These are phyloP conservation scores for Rhopalosiphum padi DNA, from an alignment of 1,140 invertebrate species.

Conservation along the genomic window DNA sequence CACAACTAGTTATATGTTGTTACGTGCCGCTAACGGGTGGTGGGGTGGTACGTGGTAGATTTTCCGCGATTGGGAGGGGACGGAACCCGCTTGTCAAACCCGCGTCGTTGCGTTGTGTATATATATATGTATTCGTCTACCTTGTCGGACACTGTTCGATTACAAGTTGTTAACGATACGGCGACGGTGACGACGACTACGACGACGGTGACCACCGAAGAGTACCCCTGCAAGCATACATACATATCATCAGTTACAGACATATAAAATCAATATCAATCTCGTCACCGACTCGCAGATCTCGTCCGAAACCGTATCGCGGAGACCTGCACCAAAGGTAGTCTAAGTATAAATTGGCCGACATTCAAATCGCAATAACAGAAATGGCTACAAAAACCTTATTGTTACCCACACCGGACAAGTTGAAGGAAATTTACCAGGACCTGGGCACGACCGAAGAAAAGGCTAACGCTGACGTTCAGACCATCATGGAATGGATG, in stretches of 20 bases:
- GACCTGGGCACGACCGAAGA: conserved; percentile 59
- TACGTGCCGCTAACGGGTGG: neutral
- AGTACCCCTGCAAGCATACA: neutral
- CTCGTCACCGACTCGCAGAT: neutral
- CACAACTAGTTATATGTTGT: neutral
- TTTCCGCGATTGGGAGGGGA: neutral
- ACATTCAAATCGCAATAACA: neutral
- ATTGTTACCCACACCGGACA: conserved; percentile 3
- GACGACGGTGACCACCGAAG: neutral
- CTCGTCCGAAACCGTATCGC: neutral
- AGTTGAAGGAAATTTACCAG: conserved; percentile 58
- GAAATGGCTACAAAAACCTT: neutral
- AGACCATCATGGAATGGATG: conserved; percentile 60
- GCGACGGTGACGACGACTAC: neutral
- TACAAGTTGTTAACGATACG: neutral
- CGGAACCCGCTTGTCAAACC: neutral
- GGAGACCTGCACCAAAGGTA: neutral
- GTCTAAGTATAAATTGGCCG: neutral
- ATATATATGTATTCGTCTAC: neutral
- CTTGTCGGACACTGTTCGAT: neutral
- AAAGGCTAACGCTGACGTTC: conserved; percentile 59
- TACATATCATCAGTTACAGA: neutral
- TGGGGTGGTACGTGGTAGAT: neutral
- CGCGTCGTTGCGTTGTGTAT: neutral
- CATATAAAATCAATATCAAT: neutral